phyloP scores from a whole-genome alignment of 2,888 invertebrate species.

The Xanthostigma xanthostigma region DNA sequence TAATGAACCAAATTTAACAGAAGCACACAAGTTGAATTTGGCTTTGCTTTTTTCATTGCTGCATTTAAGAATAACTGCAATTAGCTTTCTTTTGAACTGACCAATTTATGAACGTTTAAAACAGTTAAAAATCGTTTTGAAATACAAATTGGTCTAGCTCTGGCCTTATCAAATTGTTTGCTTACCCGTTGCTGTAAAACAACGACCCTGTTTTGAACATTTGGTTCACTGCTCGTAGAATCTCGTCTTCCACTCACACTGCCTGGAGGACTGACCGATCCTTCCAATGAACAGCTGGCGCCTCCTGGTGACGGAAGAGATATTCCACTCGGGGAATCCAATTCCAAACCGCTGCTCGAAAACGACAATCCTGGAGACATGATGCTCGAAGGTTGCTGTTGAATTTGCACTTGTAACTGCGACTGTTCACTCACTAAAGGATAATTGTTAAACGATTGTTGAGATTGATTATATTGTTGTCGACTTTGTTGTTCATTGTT shows the following conservation, averaged over 20 bases:
- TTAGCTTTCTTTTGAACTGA: too few relatives aligned
- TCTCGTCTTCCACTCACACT: conserved; percentile 53
- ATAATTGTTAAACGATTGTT: conserved; percentile 2
- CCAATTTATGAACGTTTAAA: too few relatives aligned
- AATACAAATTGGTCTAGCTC: conserved; percentile 11
- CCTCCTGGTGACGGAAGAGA: conserved; percentile 70
- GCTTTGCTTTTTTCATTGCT: conserved; percentile 14
- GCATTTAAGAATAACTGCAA: too few relatives aligned
- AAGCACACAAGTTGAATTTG: conserved; percentile 30
- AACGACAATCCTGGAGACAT: conserved; percentile 26
- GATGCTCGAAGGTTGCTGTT: conserved; percentile 41
- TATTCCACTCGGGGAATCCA: conserved; percentile 63
- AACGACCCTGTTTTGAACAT: conserved; percentile 42
- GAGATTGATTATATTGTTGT: not conserved
- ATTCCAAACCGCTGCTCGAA: conserved; percentile 46
- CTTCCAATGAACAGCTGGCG: conserved; percentile 49
- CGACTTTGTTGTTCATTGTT: not conserved
- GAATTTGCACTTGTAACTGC: conserved; percentile 55
- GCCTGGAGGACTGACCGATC: conserved; percentile 48
- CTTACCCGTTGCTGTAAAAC: conserved; percentile 83
- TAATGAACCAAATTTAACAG: conserved; percentile 10
- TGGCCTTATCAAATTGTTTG: conserved; percentile 35
- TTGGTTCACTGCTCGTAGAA: conserved; percentile 36
- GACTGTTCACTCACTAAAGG: conserved; percentile 29
- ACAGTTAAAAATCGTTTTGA: not conserved